Percentiles rank a stretch among this genome's conserved stretches.
Conservation (phyloP, 2,888 invertebrate genomes). For the Argyra leucocephala region DNA sequence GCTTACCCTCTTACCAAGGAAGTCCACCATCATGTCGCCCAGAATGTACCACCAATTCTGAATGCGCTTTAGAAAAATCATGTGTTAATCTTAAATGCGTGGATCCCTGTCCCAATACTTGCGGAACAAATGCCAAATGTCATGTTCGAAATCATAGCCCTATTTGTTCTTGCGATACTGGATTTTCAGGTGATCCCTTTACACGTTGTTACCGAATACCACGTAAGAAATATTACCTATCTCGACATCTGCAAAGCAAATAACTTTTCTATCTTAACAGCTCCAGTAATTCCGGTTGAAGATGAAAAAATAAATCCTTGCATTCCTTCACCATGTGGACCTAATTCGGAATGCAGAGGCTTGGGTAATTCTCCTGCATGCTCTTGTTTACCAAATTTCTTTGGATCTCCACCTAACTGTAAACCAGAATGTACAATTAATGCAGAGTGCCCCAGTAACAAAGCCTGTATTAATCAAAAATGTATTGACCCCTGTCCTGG, state of each 20-base stretch:
- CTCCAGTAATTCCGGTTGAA: slow-evolving; percentile 30
- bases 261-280: slow-evolving; percentile 26
- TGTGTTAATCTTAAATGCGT: slow-evolving; percentile 59
- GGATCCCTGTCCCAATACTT: slow-evolving; percentile 61
- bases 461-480: slow-evolving; percentile 66
- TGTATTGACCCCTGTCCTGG: slow-evolving; percentile 74
- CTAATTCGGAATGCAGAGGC: no score
- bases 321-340: slow-evolving; percentile 58
- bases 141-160: slow-evolving; percentile 61
- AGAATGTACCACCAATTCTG: slow-evolving; percentile 56
- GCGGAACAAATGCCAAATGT: slow-evolving; percentile 58
- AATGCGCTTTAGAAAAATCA: slow-evolving; percentile 55
- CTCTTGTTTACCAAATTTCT: slow-evolving; percentile 54
- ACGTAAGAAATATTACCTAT: slow-evolving; percentile 31
- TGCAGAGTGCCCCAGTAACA: slow-evolving; percentile 63
- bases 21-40: slow-evolving; percentile 65
- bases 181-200: slow-evolving; percentile 65
- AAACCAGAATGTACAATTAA: slow-evolving; percentile 62
- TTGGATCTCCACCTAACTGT: slow-evolving; percentile 62
- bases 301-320: slow-evolving; percentile 47
- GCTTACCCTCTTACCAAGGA: slow-evolving; percentile 56
- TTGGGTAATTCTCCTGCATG: slow-evolving; percentile 54
- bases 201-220: slow-evolving; percentile 46
- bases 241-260: neutral
- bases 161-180: slow-evolving; percentile 55